These are phyloP conservation scores for Lithophane socia DNA, from an alignment of 2,888 invertebrate genomes.

Conservation along the genomic window DNA sequence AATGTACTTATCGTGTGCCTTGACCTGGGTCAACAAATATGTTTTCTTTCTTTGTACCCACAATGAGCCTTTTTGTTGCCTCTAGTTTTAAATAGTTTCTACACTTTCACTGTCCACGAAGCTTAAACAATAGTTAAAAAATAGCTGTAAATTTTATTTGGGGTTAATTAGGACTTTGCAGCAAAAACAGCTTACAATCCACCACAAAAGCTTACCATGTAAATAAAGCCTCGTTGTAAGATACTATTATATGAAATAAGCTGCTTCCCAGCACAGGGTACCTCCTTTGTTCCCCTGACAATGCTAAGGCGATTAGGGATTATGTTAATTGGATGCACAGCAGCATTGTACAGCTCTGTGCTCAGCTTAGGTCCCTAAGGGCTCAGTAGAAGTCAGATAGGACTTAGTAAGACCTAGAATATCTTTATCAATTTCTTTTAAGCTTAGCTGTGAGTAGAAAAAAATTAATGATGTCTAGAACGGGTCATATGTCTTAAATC, in stretches of 20 bases:
- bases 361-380: not conserved
- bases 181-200: too few relatives aligned
- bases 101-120: not conserved
- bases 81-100: not conserved
- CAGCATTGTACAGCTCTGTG: not conserved
- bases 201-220: not conserved
- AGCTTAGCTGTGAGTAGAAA: not conserved
- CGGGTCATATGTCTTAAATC: not conserved
- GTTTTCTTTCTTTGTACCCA: too few relatives aligned
- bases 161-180: not conserved
- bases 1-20: too few relatives aligned
- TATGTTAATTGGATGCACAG: conserved; percentile 41
- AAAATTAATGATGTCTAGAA: not conserved
- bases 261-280: not conserved
- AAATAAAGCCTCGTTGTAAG: not conserved
- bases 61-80: too few relatives aligned
- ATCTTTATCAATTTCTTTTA: not conserved
- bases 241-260: conserved; percentile 20
- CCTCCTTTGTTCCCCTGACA: conserved; percentile 14
- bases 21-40: too few relatives aligned
- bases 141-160: not conserved
- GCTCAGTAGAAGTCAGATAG: not conserved
- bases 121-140: not conserved
- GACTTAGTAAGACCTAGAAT: conserved; percentile 4
- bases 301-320: conserved; percentile 51